phyloP scores from a whole-genome alignment of 2,888 invertebrate species.

The Drosophila villosipedis region DNA sequence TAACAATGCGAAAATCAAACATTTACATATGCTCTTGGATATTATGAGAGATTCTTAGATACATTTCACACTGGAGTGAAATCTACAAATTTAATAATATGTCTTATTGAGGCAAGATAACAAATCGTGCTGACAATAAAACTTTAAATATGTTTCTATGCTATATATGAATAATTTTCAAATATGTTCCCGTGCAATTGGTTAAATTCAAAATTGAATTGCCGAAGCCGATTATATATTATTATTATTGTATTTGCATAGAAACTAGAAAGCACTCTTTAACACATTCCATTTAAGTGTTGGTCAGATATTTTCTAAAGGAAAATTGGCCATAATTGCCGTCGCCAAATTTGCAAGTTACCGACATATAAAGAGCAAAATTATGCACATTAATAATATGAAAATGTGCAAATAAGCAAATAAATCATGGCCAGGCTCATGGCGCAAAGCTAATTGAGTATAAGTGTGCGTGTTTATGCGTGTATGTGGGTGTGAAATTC shows the following conservation, averaged over 20 bases:
- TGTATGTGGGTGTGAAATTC: slow-evolving; percentile 53
- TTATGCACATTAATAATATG: slow-evolving; percentile 71
- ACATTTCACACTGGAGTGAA: too few relatives aligned
- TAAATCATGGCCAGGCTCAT: slow-evolving; percentile 58
- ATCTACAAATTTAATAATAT: slow-evolving; percentile 1
- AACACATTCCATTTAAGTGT: slow-evolving; percentile 6
- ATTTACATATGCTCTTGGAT: slow-evolving; percentile 21
- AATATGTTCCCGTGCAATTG: too few relatives aligned
- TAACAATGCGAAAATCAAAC: slow-evolving; percentile 28
- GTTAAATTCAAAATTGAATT: neutral
- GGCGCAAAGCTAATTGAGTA: slow-evolving; percentile 47
- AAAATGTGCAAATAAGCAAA: slow-evolving; percentile 70
- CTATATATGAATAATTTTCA: too few relatives aligned
- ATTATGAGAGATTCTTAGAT: slow-evolving; percentile 8
- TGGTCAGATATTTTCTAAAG: neutral
- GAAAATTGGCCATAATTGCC: slow-evolving; percentile 22
- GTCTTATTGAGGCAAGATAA: neutral
- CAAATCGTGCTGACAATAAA: neutral
- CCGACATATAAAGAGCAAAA: slow-evolving; percentile 34
- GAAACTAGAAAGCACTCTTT: neutral
- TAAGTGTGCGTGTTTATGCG: slow-evolving; percentile 22
- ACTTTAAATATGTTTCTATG: neutral
- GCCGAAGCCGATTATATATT: neutral
- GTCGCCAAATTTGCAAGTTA: slow-evolving; percentile 7
- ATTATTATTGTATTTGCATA: neutral